Evolutionary conservation across 2,797 vertebrate species (phyloP).

Genomic region (Eulemur albifrons): DNA sequence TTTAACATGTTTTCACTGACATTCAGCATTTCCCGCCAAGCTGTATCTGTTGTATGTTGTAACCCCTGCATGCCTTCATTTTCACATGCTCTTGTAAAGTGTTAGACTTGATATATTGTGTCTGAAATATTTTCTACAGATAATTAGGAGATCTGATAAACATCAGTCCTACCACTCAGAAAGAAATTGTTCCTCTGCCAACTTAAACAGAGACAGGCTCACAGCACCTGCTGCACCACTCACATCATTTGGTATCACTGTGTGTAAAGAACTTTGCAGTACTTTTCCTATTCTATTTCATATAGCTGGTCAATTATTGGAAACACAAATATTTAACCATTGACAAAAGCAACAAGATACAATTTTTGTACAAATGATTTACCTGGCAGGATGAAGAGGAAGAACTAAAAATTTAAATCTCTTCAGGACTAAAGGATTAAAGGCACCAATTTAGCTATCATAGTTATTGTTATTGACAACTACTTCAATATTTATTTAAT

Average conservation of each 20-base stretch:
- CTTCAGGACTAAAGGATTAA: not conserved
- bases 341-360: not conserved
- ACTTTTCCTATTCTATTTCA: not conserved
- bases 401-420: not conserved
- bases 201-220: not conserved
- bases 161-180: not conserved
- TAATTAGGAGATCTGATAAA: slow-evolving; percentile 17
- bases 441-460: not conserved
- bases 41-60: not conserved
- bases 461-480: not conserved
- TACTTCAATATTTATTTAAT: not conserved
- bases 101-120: not conserved
- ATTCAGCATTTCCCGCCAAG: not conserved
- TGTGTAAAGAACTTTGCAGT: not conserved
- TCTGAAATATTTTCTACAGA: slow-evolving; percentile 7
- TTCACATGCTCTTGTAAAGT: not conserved
- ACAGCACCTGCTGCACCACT: fast-evolving
- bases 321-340: not conserved
- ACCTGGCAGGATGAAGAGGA: not conserved
- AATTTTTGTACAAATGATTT: not conserved
- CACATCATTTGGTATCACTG: not conserved
- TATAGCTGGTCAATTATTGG: not conserved
- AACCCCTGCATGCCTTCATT: not conserved
- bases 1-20: slow-evolving; percentile 39
- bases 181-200: not conserved